Base-by-base conservation (phyloP, 2,888 invertebrate species). In the Orthosia gracilis region DNA sequence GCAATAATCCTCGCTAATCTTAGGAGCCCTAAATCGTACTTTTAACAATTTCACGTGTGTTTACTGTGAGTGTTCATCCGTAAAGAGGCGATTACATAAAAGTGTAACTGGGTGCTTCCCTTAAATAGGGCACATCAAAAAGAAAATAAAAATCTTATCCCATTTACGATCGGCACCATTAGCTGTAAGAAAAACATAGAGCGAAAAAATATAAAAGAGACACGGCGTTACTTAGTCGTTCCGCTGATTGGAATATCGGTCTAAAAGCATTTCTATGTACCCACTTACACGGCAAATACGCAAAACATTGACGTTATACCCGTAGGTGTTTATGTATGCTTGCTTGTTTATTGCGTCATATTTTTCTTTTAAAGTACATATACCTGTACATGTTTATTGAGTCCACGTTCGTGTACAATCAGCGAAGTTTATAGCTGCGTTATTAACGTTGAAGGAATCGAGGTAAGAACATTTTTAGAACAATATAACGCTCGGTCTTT, bases 261-360 rank as follows among this genome's bases (percentile, higher is more conserved):
- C 88, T 93, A 87, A 93, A 93, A 93, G 93, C 92, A 91, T 93
- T 93, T 93, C 92, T 92, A 92, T 93, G 91, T 93, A 91, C 88
- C 88, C 90, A 91, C 90, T 91, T 91, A 90, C 89, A 89, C 82
- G 85, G 87, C 82, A 88, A 91, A 91, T 91, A 89, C 87, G 85
- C 88, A 87, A 88, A 88, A 89, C 89, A 90, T 91, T 87, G 87
- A 87, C 83, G 84, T 77, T 80, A 74, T 78, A 70, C 70, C 76
- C 84, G 69, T 77, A 83, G 89, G 88, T 88, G 87, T 86, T 89
- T 87, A 87, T 86, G 85, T 85, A 83, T 85, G 83, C 87, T 87
- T 79, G 82, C 89, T 87, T 89, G 84, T 89, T 91, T 89, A 91
- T 87, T 85, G 78, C 84, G 80, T 82, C 85, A 89, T 79, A 83